These are phyloP conservation scores for Cichladusa arquata DNA, from an alignment of 2,113 vertebrate species.

Conservation along the genomic window DNA sequence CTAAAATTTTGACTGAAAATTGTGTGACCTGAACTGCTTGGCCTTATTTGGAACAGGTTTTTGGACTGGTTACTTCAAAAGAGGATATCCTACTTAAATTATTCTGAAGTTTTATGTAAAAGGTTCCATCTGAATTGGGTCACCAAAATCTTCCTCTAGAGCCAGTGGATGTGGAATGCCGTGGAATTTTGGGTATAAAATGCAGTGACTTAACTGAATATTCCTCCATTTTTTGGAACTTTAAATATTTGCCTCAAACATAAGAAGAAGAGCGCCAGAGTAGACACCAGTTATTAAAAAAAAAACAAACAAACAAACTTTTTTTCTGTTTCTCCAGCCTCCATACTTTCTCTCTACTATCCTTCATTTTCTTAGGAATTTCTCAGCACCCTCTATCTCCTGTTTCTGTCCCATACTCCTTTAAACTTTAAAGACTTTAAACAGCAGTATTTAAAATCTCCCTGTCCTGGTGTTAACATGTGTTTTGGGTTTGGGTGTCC, in stretches of 20 bases:
- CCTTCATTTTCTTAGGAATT: neutral
- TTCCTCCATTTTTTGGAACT: rapidly evolving
- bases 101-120: neutral
- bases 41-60: neutral
- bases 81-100: neutral
- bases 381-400: neutral
- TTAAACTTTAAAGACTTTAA: neutral
- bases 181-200: neutral
- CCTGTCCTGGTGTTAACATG: neutral
- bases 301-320: too few relatives aligned
- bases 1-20: neutral
- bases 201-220: neutral
- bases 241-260: neutral
- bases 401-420: neutral
- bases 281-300: neutral
- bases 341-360: neutral
- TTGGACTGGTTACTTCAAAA: neutral
- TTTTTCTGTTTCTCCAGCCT: neutral
- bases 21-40: neutral
- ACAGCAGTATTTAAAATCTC: neutral
- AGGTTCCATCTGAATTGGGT: neutral
- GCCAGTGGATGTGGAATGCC: neutral
- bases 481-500: neutral
- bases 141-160: neutral
- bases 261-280: neutral